Evolutionary conservation across 2,888 invertebrate species (phyloP).

Genomic region (Eurytoma adleriae): DNA sequence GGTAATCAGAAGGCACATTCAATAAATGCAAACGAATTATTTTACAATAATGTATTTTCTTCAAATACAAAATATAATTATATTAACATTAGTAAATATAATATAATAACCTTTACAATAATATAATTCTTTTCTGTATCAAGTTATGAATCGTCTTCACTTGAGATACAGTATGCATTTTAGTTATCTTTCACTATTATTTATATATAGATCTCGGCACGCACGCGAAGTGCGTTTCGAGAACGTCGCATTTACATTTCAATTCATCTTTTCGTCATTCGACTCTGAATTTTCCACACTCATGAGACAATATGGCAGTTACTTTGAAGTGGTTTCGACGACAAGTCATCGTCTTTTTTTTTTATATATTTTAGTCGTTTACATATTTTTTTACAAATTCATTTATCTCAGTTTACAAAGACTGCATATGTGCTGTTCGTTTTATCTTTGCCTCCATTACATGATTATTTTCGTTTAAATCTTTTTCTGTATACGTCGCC

Average conservation of each 20-base stretch:
- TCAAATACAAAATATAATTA: slow-evolving; percentile 58
- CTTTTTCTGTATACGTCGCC: not conserved
- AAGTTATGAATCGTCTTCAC: slow-evolving; percentile 30
- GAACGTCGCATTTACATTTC: slow-evolving; percentile 29
- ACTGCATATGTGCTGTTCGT: slow-evolving; percentile 15
- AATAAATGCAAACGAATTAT: slow-evolving; percentile 27
- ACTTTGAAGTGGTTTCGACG: slow-evolving; percentile 37
- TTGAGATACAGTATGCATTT: slow-evolving; percentile 15
- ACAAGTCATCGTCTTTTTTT: slow-evolving; percentile 30
- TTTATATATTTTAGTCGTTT: slow-evolving; percentile 12
- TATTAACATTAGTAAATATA: slow-evolving; percentile 56
- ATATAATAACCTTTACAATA: slow-evolving; percentile 56
- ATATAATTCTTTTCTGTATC: slow-evolving; percentile 34
- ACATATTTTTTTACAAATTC: slow-evolving; percentile 40
- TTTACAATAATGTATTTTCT: slow-evolving; percentile 53
- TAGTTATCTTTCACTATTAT: not conserved
- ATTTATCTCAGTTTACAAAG: slow-evolving; percentile 22
- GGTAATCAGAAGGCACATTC: not conserved
- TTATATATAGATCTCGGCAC: slow-evolving; percentile 16
- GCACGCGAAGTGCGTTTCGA: slow-evolving; percentile 29
- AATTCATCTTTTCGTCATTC: slow-evolving; percentile 15
- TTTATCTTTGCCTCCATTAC: slow-evolving; percentile 5
- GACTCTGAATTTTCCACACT: slow-evolving; percentile 52
- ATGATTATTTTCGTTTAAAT: not conserved
- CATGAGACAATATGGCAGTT: slow-evolving; percentile 53